Evolutionary conservation across 2,797 vertebrate genomes (phyloP).

Genomic region (Schizopygopsis pylzovi): DNA sequence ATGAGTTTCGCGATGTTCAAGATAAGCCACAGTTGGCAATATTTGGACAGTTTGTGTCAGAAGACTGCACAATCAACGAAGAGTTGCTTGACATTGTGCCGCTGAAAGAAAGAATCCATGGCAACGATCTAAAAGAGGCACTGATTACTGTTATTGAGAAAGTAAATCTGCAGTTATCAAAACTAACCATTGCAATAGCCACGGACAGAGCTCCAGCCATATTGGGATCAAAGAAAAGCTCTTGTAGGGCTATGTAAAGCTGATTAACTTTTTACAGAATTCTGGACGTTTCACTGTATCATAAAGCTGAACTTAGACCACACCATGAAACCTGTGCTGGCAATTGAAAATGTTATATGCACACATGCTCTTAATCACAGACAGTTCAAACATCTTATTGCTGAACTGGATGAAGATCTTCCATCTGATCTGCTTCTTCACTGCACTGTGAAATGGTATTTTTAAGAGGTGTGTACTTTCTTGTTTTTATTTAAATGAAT

Average conservation of each 20-base stretch:
- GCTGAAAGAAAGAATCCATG: constrained; percentile 59
- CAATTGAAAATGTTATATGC: constrained; percentile 43
- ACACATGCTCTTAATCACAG: constrained; percentile 49
- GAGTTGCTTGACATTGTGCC: constrained; percentile 59
- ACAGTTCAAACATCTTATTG: constrained; percentile 43
- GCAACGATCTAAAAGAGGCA: constrained; percentile 56
- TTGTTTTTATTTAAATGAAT: constrained; percentile 14
- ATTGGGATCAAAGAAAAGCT: constrained; percentile 36
- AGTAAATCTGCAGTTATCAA: constrained; percentile 43
- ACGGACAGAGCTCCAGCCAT: constrained; percentile 56
- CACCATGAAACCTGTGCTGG: constrained; percentile 50
- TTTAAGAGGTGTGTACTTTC: constrained; percentile 4
- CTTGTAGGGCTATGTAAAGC: constrained; percentile 39
- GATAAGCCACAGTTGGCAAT: not conserved
- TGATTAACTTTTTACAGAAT: constrained; percentile 33
- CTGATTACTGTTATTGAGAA: constrained; percentile 40
- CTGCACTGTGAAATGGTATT: constrained; percentile 41
- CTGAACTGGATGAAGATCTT: constrained; percentile 39
- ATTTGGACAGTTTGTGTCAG: constrained; percentile 55
- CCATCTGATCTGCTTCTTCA: constrained; percentile 40
- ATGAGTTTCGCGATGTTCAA: constrained; percentile 13
- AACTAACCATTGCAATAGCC: constrained; percentile 49
- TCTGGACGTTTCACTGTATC: constrained; percentile 55
- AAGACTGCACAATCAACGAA: constrained; percentile 55
- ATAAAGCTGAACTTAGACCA: constrained; percentile 45